These are phyloP conservation scores for Python bivittatus DNA, from an alignment of 2,113 vertebrate genomes.

Conservation along the genomic window DNA sequence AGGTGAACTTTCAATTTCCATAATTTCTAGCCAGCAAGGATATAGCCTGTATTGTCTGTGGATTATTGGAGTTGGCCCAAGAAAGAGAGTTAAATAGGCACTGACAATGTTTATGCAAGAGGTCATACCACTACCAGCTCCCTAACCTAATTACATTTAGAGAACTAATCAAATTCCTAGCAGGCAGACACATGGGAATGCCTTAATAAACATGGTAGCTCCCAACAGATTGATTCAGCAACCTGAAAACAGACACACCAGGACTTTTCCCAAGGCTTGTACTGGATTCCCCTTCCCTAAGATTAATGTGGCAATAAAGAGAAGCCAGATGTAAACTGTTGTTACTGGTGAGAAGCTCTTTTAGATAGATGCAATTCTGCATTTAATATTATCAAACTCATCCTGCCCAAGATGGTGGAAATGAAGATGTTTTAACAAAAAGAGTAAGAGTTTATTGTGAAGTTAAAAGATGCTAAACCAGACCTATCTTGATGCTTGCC, in stretches of 20 bases:
- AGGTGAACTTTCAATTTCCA: background rate
- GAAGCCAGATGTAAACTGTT: background rate
- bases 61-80: background rate
- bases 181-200: conserved; percentile 46
- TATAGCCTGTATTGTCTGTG: background rate
- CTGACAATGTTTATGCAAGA: conserved; percentile 31
- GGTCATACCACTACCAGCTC: background rate
- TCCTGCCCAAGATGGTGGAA: background rate
- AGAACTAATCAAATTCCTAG: conserved; percentile 61
- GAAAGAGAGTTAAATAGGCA: conserved; percentile 22
- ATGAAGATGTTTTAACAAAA: background rate
- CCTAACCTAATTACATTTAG: conserved; percentile 46
- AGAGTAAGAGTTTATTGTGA: background rate
- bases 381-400: background rate
- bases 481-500: background rate
- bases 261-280: conserved; percentile 31
- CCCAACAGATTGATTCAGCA: conserved; percentile 56
- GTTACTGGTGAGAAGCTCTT: background rate
- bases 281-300: background rate
- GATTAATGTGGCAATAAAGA: background rate
- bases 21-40: background rate
- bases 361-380: background rate
- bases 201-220: conserved; percentile 68
- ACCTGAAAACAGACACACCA: background rate
- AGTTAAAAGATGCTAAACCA: background rate